These are phyloP conservation scores for Picus viridis DNA, from an alignment of 2,797 vertebrate genomes.

Conservation along the genomic window DNA sequence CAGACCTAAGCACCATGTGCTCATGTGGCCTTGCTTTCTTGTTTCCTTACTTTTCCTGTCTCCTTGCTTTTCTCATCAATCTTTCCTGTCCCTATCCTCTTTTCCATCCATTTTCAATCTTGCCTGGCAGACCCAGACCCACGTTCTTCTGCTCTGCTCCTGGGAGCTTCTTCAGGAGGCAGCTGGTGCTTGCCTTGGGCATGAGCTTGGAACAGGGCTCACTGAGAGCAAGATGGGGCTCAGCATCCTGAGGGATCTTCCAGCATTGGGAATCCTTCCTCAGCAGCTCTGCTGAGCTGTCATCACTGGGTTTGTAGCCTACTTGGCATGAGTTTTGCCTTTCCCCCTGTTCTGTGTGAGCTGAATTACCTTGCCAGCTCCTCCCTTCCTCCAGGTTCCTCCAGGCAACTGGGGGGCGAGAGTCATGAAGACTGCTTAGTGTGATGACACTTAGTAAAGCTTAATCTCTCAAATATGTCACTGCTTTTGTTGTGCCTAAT, in stretches of 20 bases:
- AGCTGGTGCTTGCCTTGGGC: not conserved
- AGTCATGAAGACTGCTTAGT: not conserved
- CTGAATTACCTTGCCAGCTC: not conserved
- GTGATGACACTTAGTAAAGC: constrained; percentile 20
- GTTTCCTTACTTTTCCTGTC: not conserved
- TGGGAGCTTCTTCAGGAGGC: not conserved
- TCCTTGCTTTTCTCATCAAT: not conserved
- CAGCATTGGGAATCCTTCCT: not conserved
- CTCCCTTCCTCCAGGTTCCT: not conserved
- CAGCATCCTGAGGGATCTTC: not conserved
- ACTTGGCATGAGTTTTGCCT: not conserved
- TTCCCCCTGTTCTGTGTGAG: not conserved
- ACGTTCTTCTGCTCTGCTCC: not conserved
- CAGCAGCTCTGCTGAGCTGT: not conserved
- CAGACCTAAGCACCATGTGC: not conserved
- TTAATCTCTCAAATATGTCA: constrained; percentile 10
- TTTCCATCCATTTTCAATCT: not conserved
- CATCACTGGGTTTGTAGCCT: not conserved
- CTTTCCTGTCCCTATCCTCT: not conserved
- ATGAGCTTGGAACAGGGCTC: not conserved
- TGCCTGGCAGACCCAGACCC: not conserved
- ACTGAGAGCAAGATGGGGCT: not conserved
- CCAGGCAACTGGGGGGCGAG: not conserved
- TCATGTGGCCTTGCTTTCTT: not conserved
- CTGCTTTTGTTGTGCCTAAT: constrained; percentile 34